phyloP scores from a whole-genome alignment of 2,888 invertebrate genomes.

The Incurvaria masculella region DNA sequence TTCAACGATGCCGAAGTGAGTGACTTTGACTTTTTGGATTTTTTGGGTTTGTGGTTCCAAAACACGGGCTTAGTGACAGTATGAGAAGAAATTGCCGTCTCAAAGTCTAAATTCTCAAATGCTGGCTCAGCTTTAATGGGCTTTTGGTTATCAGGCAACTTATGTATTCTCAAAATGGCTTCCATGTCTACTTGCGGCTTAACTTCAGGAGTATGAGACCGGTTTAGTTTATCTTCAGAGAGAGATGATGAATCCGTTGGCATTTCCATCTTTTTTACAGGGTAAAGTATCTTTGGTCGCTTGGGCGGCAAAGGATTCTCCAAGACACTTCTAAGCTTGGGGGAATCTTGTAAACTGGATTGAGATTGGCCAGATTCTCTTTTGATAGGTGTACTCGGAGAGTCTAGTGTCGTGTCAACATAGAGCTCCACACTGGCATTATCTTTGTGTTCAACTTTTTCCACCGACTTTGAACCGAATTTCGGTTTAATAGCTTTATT shows the following conservation, averaged over 20 bases:
- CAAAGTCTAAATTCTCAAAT: slow-evolving; percentile 30
- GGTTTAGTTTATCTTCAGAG: too few species aligned
- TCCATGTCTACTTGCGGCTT: slow-evolving; percentile 2
- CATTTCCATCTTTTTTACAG: slow-evolving; percentile 30
- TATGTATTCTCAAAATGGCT: neutral
- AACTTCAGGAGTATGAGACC: neutral
- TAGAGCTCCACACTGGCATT: neutral
- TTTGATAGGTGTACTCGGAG: slow-evolving; percentile 16
- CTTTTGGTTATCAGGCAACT: slow-evolving; percentile 14
- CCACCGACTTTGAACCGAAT: slow-evolving; percentile 27
- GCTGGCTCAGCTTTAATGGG: slow-evolving; percentile 17
- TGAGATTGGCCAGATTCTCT: slow-evolving; percentile 12
- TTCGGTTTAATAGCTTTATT: slow-evolving; percentile 34
- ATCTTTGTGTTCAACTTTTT: slow-evolving; percentile 19
- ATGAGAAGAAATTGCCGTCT: slow-evolving; percentile 40
- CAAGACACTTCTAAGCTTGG: slow-evolving; percentile 36
- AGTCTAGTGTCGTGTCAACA: neutral
- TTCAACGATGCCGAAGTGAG: neutral
- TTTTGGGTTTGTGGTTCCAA: slow-evolving; percentile 20
- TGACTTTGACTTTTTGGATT: slow-evolving; percentile 24
- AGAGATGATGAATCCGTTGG: neutral
- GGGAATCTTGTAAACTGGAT: slow-evolving; percentile 33
- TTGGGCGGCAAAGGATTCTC: slow-evolving; percentile 30
- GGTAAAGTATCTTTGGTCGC: slow-evolving; percentile 37
- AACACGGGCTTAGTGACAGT: slow-evolving; percentile 34